Percentiles rank a stretch among this genome's conserved stretches.
phyloP scores from a whole-genome alignment of 2,797 vertebrate species.

The Limnodromus scolopaceus region DNA sequence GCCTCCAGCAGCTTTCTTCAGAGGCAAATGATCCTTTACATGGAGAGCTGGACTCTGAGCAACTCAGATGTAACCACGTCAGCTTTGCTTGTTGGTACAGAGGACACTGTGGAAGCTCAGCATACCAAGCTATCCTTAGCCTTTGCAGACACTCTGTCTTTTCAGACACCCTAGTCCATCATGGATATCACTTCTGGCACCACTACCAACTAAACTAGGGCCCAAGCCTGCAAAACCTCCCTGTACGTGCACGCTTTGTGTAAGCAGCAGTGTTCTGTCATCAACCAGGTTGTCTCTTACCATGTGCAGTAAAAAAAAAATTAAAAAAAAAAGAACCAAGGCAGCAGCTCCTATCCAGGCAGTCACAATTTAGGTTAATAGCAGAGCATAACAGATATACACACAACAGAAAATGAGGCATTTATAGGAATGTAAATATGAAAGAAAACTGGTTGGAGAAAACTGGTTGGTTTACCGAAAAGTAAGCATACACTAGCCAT shows the following conservation, averaged over 20 bases:
- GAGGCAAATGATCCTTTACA: not conserved
- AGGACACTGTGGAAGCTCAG: not conserved
- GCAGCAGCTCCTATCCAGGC: not conserved
- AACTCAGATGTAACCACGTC: not conserved
- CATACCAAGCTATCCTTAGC: not conserved
- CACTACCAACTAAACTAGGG: not conserved
- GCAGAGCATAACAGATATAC: not conserved
- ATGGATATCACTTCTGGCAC: not conserved
- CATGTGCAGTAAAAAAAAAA: not conserved
- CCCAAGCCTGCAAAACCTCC: not conserved
- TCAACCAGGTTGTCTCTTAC: not conserved
- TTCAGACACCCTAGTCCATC: not conserved
- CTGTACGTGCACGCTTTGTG: fast-evolving
- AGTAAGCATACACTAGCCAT: not conserved
- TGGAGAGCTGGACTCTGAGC: not conserved
- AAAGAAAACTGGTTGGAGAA: not conserved
- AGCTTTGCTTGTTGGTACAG: fast-evolving
- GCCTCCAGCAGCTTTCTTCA: not conserved
- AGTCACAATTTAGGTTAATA: not conserved
- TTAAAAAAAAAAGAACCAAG: not conserved
- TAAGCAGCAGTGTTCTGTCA: not conserved
- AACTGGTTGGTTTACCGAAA: not conserved
- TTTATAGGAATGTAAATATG: not conserved
- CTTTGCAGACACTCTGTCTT: not conserved
- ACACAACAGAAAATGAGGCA: not conserved